phyloP scores from a whole-genome alignment of 1,140 invertebrate species.

The Drosophila sechellia region DNA sequence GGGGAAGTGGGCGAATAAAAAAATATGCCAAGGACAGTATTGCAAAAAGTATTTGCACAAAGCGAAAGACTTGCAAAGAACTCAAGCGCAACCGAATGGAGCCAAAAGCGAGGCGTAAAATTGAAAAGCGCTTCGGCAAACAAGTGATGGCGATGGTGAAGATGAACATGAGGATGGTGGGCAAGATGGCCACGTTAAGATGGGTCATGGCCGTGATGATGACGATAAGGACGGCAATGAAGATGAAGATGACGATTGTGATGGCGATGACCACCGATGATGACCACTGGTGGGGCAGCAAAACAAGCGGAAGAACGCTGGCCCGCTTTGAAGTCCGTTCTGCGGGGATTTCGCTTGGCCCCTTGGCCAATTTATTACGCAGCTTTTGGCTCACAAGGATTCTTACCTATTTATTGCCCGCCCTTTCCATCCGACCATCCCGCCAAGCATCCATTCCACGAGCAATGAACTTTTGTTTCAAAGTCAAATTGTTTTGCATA shows the following conservation, averaged over 20 bases:
- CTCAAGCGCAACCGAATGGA: slow-evolving; percentile 63
- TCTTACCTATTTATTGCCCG: slow-evolving; percentile 49
- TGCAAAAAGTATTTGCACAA: slow-evolving; percentile 71
- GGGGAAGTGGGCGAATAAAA: slow-evolving; percentile 9
- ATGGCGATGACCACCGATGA: slow-evolving; percentile 14
- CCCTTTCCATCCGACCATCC: background rate
- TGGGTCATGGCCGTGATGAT: slow-evolving; percentile 5
- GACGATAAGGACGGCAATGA: slow-evolving; percentile 10
- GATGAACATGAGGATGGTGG: slow-evolving; percentile 15
- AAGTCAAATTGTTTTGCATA: slow-evolving; percentile 79
- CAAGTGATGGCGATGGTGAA: slow-evolving; percentile 39
- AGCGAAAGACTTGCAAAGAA: slow-evolving; percentile 59
- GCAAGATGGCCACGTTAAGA: slow-evolving; percentile 13
- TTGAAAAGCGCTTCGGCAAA: slow-evolving; percentile 79
- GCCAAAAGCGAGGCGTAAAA: slow-evolving; percentile 79
- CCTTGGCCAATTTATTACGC: slow-evolving; percentile 70
- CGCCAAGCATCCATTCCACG: slow-evolving; percentile 3
- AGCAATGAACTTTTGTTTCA: slow-evolving; percentile 68
- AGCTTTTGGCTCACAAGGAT: slow-evolving; percentile 60
- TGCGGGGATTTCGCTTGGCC: slow-evolving; percentile 22
- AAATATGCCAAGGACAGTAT: slow-evolving; percentile 81
- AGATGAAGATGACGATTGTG: background rate
- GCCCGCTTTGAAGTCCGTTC: slow-evolving; percentile 32
- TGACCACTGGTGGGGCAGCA: slow-evolving; percentile 19
- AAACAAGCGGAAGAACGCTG: slow-evolving; percentile 63